Conservation (phyloP, 2,888 invertebrate species). For the Brassicogethes aeneus region DNA sequence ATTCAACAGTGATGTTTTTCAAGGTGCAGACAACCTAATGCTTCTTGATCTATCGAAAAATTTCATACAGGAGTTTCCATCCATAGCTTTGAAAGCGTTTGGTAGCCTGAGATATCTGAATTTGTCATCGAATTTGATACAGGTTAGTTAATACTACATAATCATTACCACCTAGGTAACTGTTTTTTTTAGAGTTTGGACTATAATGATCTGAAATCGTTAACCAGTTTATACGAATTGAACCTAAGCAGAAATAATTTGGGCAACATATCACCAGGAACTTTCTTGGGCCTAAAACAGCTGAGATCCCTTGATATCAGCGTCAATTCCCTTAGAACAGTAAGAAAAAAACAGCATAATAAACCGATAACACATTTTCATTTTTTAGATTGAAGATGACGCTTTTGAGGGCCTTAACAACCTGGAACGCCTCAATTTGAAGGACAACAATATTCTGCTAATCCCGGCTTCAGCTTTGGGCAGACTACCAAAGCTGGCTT, state of each 20-base stretch:
- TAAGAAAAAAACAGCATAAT: slow-evolving; percentile 29
- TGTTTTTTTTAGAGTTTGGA: slow-evolving; percentile 59
- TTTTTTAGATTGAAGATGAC: slow-evolving; percentile 73
- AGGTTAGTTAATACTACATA: slow-evolving; percentile 44
- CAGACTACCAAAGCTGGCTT: slow-evolving; percentile 62
- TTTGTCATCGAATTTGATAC: slow-evolving; percentile 77
- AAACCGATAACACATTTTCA: slow-evolving; percentile 3
- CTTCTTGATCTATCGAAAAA: slow-evolving; percentile 80
- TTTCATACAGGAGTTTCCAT: slow-evolving; percentile 74
- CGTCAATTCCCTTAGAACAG: slow-evolving; percentile 78
- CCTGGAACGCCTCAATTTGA: slow-evolving; percentile 66
- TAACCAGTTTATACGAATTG: slow-evolving; percentile 61
- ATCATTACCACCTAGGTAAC: no score
- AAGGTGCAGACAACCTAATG: slow-evolving; percentile 64
- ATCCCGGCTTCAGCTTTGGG: slow-evolving; percentile 78
- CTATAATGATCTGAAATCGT: slow-evolving; percentile 57
- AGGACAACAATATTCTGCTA: slow-evolving; percentile 80
- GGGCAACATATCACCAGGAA: slow-evolving; percentile 70
- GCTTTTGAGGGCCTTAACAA: slow-evolving; percentile 75
- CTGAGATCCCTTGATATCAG: slow-evolving; percentile 72
- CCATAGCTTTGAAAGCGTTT: slow-evolving; percentile 64
- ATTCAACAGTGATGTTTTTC: slow-evolving; percentile 78
- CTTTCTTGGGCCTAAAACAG: slow-evolving; percentile 65
- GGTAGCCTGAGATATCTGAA: slow-evolving; percentile 63
- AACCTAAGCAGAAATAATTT: slow-evolving; percentile 81